Base-by-base conservation (phyloP, 2,888 invertebrate genomes). In the Cylindroiulus punctatus region DNA sequence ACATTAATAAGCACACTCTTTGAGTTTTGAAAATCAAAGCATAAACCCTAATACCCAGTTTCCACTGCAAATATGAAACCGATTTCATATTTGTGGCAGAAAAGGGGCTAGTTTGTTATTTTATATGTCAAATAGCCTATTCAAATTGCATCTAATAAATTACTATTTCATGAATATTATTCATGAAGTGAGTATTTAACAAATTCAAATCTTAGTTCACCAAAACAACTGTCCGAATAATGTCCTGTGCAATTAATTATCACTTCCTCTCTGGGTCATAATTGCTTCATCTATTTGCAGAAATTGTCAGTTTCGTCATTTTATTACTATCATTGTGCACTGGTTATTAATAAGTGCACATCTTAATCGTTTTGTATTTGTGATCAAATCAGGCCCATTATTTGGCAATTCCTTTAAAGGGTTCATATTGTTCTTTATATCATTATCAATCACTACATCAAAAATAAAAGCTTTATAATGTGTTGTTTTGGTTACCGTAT, bases 391-490 rank as follows among this genome's bases (percentile, higher is more conserved):
- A 26, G 65, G n/a, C 65, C 26, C 19, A 65, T 65, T 65, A 65
- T 65, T 65, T 65, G 22, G 22, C 1, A n/a, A 57, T 57, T 57
- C 57, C 57, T 4, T 57, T 57, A n/a, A 57, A 22, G 65, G 65
- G 65, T n/a, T 65, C 19, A 65, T 65, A n/a, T 65, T 65, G 65
- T 65, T 65, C 65, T 65, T 26, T 65, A 65, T 65, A 65, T 22
- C 52, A 65, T 65, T 65, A 65, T 65, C 22, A 65, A 26, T 65
- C 10, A 65, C 19, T 65, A 65, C 65, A 65, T 26, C 52, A 52
- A 65, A 65, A 65, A 65, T 65, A 65, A 65, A 44, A 65, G 65
- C 65, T 65, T 65, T 65, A 65, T 65, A 65, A 26, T 22, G 2
- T 36, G 7, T 65, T 65, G 14, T 65, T 65, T 65, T 65, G 7